Conservation (phyloP, 2,888 invertebrate species). For the Rhingia campestris region DNA sequence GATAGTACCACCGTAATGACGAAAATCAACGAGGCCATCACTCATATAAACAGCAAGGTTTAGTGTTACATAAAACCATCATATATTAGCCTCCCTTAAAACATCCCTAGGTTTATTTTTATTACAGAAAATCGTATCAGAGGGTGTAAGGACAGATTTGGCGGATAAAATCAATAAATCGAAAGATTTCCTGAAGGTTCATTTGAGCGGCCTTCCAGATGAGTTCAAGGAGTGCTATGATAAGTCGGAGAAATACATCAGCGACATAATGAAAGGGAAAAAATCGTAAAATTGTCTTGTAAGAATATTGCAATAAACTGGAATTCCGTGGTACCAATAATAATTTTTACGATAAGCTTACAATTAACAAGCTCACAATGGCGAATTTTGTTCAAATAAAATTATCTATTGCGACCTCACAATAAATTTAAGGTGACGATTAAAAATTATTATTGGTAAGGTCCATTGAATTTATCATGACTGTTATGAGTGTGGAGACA, state of each 20-base stretch:
- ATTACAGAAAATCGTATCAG: constrained; percentile 23
- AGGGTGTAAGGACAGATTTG: background rate
- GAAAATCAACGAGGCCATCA: constrained; percentile 9
- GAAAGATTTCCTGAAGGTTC: constrained; percentile 9
- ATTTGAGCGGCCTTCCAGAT: constrained; percentile 31
- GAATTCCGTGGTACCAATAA: background rate
- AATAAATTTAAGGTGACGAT: too few relatives aligned
- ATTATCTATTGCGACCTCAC: too few relatives aligned
- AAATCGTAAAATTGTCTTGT: background rate
- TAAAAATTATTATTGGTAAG: too few relatives aligned
- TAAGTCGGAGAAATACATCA: constrained; percentile 34
- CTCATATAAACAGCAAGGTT: constrained; percentile 39
- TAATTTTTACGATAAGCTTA: too few relatives aligned
- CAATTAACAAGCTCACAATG: too few relatives aligned
- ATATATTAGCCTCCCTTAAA: background rate
- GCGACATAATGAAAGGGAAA: constrained; percentile 45
- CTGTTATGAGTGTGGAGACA: too few relatives aligned
- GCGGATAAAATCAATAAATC: constrained; percentile 23
- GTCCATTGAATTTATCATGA: too few relatives aligned
- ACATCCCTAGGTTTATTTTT: background rate
- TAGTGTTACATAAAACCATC: background rate
- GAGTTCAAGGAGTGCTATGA: constrained; percentile 43
- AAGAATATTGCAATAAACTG: background rate
- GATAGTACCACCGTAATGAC: constrained; percentile 25
- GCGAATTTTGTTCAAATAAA: too few relatives aligned